These are phyloP conservation scores for Megastigmus dorsalis DNA, from an alignment of 2,888 invertebrate genomes.

Conservation along the genomic window DNA sequence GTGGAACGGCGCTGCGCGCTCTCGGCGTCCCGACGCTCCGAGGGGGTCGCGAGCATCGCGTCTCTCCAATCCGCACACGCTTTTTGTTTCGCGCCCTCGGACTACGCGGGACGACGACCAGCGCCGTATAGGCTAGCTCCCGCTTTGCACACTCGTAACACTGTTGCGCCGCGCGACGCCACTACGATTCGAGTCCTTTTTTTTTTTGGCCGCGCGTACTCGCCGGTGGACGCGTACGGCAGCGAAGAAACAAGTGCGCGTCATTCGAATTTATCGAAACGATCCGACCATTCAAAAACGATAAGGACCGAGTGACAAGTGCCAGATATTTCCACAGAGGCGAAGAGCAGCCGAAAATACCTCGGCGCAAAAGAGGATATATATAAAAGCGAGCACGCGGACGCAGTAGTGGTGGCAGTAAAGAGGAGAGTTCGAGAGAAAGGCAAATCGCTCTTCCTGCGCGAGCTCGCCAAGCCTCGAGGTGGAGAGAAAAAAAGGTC, in stretches of 20 bases:
- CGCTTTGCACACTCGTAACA: neutral
- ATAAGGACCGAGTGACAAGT: too few species aligned
- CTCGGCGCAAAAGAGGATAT: too few species aligned
- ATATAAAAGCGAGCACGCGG: too few species aligned
- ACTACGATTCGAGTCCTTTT: too few species aligned
- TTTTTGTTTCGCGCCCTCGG: constrained; percentile 53
- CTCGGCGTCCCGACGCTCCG: constrained; percentile 60
- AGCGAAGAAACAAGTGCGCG: too few species aligned
- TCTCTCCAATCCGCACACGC: constrained; percentile 37
- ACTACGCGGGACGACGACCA: constrained; percentile 9
- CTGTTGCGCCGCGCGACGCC: neutral
- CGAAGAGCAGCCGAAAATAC: too few species aligned
- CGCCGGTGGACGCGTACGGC: neutral
- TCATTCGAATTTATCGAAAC: too few species aligned
- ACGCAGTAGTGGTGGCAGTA: too few species aligned
- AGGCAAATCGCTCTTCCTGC: constrained; percentile 47
- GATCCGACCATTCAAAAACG: too few species aligned
- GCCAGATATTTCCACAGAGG: too few species aligned
- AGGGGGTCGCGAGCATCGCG: constrained; percentile 53
- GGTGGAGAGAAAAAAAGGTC: too few species aligned
- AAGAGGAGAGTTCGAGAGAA: constrained; percentile 27
- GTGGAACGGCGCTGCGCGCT: constrained; percentile 47
- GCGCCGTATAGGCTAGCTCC: constrained; percentile 2
- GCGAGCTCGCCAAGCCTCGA: too few species aligned
- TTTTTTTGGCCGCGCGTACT: neutral